These are phyloP conservation scores for Zaprionus nigranus DNA, from an alignment of 1,140 invertebrate species.

Conservation along the genomic window DNA sequence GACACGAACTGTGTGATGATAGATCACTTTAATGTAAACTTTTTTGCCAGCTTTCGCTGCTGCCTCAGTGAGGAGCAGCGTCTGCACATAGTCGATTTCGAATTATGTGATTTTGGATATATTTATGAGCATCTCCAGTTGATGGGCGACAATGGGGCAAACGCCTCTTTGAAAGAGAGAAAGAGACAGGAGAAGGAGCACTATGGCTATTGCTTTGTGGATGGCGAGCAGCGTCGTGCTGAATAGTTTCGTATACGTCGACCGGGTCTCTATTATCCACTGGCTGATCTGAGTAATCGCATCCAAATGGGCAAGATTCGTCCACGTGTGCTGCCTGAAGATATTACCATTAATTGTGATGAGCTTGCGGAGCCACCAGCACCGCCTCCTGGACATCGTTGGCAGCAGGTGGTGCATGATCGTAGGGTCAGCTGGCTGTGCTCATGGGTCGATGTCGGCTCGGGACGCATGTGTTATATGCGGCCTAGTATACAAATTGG, in stretches of 20 bases:
- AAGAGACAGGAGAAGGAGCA: background rate
- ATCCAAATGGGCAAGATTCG: constrained; percentile 16
- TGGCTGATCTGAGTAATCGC: background rate
- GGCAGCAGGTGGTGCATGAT: constrained; percentile 18
- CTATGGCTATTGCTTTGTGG: constrained; percentile 8
- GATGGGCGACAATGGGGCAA: too few relatives aligned
- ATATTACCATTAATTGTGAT: constrained; percentile 20
- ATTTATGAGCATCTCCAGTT: constrained; percentile 3
- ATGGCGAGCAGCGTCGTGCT: background rate
- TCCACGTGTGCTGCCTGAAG: constrained; percentile 25
- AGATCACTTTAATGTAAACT: constrained; percentile 4
- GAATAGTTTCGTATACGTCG: background rate
- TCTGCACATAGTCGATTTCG: background rate
- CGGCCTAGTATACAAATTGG: background rate
- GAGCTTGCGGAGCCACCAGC: background rate
- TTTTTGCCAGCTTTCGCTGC: constrained; percentile 20
- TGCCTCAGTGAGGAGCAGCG: constrained; percentile 13
- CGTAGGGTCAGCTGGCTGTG: constrained; percentile 14
- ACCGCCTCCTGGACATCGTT: constrained; percentile 17
- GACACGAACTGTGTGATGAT: background rate
- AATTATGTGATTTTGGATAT: constrained; percentile 2
- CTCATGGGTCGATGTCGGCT: constrained; percentile 5
- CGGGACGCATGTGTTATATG: background rate
- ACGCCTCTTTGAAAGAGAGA: background rate
- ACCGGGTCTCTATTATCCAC: constrained; percentile 2